Evolutionary conservation across 2,797 vertebrate genomes (phyloP), one percentile per base, ranked within the genome.

Genomic region (Scleropages formosus): DNA sequence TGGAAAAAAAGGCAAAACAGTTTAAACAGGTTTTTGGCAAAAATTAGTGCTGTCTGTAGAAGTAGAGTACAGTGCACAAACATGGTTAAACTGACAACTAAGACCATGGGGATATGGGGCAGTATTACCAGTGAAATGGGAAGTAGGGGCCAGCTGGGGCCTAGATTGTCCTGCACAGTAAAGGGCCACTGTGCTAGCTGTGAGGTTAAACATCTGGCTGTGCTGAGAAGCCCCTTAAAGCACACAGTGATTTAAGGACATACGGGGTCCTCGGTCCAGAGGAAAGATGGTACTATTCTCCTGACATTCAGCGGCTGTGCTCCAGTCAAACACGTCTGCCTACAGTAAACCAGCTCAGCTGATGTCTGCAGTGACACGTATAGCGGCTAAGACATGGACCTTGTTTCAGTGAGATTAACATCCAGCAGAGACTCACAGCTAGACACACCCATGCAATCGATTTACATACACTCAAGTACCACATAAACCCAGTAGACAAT

Each of bases 231-330:
- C 78, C 74, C 75, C 82, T 73, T 77, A 81, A 79, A 71, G 76
- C 84, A 80, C 20, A 72, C n/a, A 24, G 63, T 84, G 78, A 80
- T n/a, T 12, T 58, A 39, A 39, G 31, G 31, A 39, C 6, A 31
- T 31, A 6, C 31, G 39, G 39, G 82, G 83, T 88, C 87, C 87
- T 82, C 86, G 78, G 24, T 76, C 80, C 79, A 84, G 79, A 79
- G 80, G 75, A 61, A 78, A 39, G 31, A n/a, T n/a, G 44, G 70
- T 60, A 80, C 4, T 12, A n/a, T 39, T 24, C 24, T 46, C 4
- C 39, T 20, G n/a, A 24, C 44, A 49, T 79, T 80, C 77, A 81
- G 77, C 26, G 15, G 69, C 78, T 74, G 8, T 76, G 66, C 53
- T 59, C 77, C 85, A 78, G 84, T 80, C 79, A 84, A 78, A 78